Base-by-base conservation (phyloP, 2,888 invertebrate species). In the Spicauda simplicius region DNA sequence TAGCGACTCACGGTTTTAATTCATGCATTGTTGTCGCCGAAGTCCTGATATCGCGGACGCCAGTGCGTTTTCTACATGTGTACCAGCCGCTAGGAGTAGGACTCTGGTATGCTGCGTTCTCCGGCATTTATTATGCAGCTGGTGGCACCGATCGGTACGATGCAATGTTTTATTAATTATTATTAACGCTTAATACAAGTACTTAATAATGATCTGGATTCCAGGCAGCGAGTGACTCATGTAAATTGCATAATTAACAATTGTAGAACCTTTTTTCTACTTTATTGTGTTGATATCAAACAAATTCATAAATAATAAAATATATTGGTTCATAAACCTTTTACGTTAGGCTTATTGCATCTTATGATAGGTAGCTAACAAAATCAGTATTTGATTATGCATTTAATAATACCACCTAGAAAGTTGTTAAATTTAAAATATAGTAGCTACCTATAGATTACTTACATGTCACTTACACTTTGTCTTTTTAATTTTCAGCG, bases 121-220 rank as follows among this genome's bases (percentile, higher is more conserved):
- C 95, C 55, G 90, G 94, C 45, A 91, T 97, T 61, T 97, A 97
- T 86, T 97, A 95, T 81, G 83, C 93, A 19, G 95, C 95, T 30
- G 97, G 97, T 4, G 97, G 97, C n/a, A 95, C 95, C n/a, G 95
- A 96, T 81, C 94, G 94, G 94, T 95, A 81, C 84, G 93, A 33
- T 19, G 12, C 2, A 14, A 14, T 45, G 4, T 48, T 48, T n/a
- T 7, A 14, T n/a, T 14, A 16, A 16, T 25, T 25, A 25, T 25
- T 25, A 48, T 16, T 48, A 6, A 45, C 2, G 5, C n/a, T 48
- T 1, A 48, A 6, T 16, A 48, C 1, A 41, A 12, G 14, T 33
- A 33, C 41, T 41, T 41, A 41, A 11, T 41, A 41, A 41, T 14
- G 2, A 11, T 14, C 12, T 12, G 37, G 8, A 37, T 25, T 25